Evolutionary conservation across 2,888 invertebrate genomes (phyloP).

Genomic region (Octonoba sinensis): DNA sequence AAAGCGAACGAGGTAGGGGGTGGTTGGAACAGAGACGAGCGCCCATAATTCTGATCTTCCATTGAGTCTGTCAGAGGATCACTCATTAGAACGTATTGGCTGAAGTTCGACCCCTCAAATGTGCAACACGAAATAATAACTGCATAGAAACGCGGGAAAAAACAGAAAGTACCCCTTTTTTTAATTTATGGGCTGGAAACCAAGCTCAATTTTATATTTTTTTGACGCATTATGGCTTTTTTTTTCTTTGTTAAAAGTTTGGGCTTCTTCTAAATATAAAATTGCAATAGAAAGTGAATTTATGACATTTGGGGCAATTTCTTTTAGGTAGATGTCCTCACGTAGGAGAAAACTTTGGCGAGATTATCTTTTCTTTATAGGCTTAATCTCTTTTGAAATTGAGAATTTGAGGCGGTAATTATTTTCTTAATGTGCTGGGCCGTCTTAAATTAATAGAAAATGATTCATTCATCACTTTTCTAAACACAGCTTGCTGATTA

Average conservation of each 20-base stretch:
- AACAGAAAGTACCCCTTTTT: constrained; percentile 32
- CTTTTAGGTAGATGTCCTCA: neutral
- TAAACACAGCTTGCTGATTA: too few relatives aligned
- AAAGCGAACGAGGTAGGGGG: neutral
- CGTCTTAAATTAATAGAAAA: too few relatives aligned
- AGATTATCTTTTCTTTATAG: constrained; percentile 22
- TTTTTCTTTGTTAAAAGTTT: neutral
- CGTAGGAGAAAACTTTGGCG: neutral
- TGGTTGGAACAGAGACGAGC: constrained; percentile 36
- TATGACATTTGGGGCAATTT: neutral
- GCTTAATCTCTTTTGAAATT: constrained; percentile 27
- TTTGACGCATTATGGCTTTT: neutral
- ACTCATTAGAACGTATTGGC: constrained; percentile 59
- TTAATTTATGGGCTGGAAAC: constrained; percentile 34
- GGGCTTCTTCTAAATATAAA: constrained; percentile 4
- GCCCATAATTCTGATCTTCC: constrained; percentile 39
- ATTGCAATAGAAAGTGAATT: neutral
- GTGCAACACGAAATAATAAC: constrained; percentile 28
- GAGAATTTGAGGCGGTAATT: constrained; percentile 38
- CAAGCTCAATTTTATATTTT: neutral
- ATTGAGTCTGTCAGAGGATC: constrained; percentile 55
- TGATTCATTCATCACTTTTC: too few relatives aligned
- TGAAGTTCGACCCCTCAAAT: constrained; percentile 9
- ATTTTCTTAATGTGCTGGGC: constrained; percentile 34
- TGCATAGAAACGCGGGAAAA: neutral